A percentile compares a stretch with the other conserved stretches of the same genome.
Conservation (phyloP, 2,797 vertebrate species). For the Bryconaethiops microstoma region DNA sequence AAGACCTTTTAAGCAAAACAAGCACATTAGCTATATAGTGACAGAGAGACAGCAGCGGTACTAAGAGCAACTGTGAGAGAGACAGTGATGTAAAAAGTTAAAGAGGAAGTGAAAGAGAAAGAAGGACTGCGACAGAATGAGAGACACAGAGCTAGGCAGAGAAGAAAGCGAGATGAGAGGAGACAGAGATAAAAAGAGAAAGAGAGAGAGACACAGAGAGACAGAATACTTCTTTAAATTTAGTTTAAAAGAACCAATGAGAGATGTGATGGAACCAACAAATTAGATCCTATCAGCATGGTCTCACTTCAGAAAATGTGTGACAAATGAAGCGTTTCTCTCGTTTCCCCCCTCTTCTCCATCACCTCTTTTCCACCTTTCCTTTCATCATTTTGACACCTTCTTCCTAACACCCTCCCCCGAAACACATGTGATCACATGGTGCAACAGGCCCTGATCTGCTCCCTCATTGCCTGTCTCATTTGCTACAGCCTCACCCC, state of each 20-base stretch:
- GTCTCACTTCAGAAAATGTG: conserved; percentile 19
- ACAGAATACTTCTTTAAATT: neutral
- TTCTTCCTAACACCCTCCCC: conserved; percentile 38
- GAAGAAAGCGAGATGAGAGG: neutral
- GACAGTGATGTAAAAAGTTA: neutral
- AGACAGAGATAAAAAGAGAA: neutral
- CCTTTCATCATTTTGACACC: conserved; percentile 22
- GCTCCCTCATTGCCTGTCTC: neutral
- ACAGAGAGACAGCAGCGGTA: neutral
- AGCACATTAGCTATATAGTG: neutral
- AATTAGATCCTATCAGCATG: neutral
- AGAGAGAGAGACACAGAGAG: neutral
- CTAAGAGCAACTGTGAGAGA: neutral
- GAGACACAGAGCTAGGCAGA: neutral
- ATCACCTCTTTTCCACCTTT: conserved; percentile 19
- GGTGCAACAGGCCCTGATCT: conserved; percentile 52
- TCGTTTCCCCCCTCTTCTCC: neutral
- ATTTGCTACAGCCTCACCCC: conserved; percentile 31
- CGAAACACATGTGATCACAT: conserved; percentile 49
- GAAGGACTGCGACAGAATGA: neutral
- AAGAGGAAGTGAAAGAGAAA: neutral
- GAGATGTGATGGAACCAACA: neutral
- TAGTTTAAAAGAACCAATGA: neutral
- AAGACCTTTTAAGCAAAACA: neutral
- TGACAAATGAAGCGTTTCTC: conserved; percentile 12